These are phyloP conservation scores for Lasioglossum zephyrum DNA, from an alignment of 2,888 invertebrate species.

Conservation along the genomic window DNA sequence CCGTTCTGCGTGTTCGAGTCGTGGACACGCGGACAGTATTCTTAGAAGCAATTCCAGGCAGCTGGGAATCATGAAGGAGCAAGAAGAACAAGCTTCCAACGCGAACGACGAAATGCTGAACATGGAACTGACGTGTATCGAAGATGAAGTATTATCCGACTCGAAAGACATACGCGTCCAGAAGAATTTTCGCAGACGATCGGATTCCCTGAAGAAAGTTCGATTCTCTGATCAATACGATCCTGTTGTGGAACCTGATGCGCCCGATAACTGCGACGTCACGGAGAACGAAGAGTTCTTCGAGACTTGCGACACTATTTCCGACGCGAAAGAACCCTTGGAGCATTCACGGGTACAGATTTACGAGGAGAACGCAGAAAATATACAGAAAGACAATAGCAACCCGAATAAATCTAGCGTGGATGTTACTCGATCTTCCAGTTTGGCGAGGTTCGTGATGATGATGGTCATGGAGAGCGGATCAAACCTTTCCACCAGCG, in stretches of 20 bases:
- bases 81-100: slow-evolving; percentile 15
- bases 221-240: slow-evolving; percentile 75
- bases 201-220: slow-evolving; percentile 71
- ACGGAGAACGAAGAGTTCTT: slow-evolving; percentile 70
- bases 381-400: slow-evolving; percentile 61
- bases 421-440: slow-evolving; percentile 15
- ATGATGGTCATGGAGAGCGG: slow-evolving; percentile 79
- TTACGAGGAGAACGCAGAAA: slow-evolving; percentile 54
- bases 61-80: slow-evolving; percentile 57
- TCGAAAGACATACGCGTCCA: background rate
- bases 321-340: slow-evolving; percentile 6
- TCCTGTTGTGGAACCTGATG: background rate
- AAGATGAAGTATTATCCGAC: slow-evolving; percentile 17
- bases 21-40: slow-evolving; percentile 17
- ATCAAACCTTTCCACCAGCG: slow-evolving; percentile 51
- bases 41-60: slow-evolving; percentile 52
- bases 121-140: slow-evolving; percentile 57
- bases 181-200: slow-evolving; percentile 23
- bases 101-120: slow-evolving; percentile 30
- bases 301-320: slow-evolving; percentile 68
- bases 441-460: slow-evolving; percentile 77
- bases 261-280: slow-evolving; percentile 6
- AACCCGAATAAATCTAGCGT: background rate
- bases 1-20: slow-evolving; percentile 42
- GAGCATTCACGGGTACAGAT: slow-evolving; percentile 36